Base-by-base conservation (phyloP, 2,797 vertebrate genomes). In the Diplodus puntazzo region DNA sequence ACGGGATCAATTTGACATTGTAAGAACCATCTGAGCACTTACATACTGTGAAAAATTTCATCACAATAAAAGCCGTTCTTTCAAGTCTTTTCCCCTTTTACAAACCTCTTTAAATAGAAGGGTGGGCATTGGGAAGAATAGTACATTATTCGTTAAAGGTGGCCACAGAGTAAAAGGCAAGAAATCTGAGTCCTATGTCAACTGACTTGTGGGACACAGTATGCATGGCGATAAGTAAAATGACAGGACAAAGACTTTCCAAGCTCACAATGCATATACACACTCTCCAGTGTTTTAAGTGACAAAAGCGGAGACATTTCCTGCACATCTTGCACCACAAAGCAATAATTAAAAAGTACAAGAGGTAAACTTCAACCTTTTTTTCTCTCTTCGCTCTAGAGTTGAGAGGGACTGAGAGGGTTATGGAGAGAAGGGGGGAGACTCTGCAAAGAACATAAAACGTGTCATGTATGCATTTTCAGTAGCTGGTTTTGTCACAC, bases 241-340 rank as follows among this genome's bases (percentile, higher is more conserved):
- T 68, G 75, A 87, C 79, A 64, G 88, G 70, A 91, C 81, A 63
- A 89, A 87, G 79, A 83, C 79, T 77, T 90, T 91, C 84, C 93
- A 95, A 95, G 96, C 95, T 93, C 93, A 95, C 95, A 89, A 93
- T 93, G 93, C 92, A 90, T 95, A 95, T 96, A 95, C 96, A 96
- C 96, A 96, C 95, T 95, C 95, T 96, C 96, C 96, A 96, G 96
- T 96, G 97, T 96, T 96, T 95, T 93, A 94, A 95, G 91, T 90
- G 94, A 96, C 96, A 96, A 94, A 95, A 94, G 95, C 93, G 78
- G 94, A 95, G 94, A 96, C 94, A 90, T 95, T 95, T 96, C 94
- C 94, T 92, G 91, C 94, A 94, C 95, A 95, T 96, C 94, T 95
- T 96, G 95, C 92, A 96, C 96, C 96, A 96, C 92, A 93, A 95